Conservation (phyloP, 2,888 invertebrate genomes). For the Nineta flava region DNA sequence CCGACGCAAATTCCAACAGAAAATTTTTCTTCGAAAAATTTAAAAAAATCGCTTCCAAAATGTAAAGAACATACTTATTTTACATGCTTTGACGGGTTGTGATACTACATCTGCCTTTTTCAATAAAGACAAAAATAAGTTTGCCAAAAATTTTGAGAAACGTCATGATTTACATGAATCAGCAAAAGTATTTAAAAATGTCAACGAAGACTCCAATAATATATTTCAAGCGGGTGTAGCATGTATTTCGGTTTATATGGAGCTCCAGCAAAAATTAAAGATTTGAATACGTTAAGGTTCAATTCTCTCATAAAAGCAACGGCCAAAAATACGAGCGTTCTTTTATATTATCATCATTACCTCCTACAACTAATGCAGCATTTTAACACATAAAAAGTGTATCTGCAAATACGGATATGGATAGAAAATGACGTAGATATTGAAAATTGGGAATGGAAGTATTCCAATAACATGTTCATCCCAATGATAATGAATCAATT, state of each 20-base stretch:
- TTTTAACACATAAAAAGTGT: slow-evolving; percentile 9
- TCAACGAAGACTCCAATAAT: not conserved
- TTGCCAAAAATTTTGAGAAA: not conserved
- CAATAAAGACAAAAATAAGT: not conserved
- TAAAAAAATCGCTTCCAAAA: not conserved
- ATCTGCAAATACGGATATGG: slow-evolving; percentile 10
- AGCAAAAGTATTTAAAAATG: slow-evolving; percentile 2
- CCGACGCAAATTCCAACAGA: slow-evolving; percentile 7
- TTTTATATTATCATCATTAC: slow-evolving; percentile 7
- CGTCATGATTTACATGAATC: slow-evolving; percentile 2
- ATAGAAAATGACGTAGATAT: slow-evolving; percentile 3
- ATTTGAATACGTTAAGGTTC: slow-evolving; percentile 8
- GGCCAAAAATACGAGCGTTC: not conserved
- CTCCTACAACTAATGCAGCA: slow-evolving; percentile 9
- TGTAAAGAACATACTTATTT: not conserved
- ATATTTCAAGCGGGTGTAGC: not conserved
- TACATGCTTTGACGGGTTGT: slow-evolving; percentile 3
- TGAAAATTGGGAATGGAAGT: slow-evolving; percentile 1
- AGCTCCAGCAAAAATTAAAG: slow-evolving; percentile 5
- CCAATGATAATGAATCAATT: not conserved
- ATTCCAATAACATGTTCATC: not conserved
- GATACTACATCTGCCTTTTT: not conserved
- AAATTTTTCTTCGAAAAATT: slow-evolving; percentile 3
- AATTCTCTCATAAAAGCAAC: slow-evolving; percentile 8
- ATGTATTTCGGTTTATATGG: slow-evolving; percentile 8